Evolutionary conservation across 2,888 invertebrate species (phyloP).

Genomic region (Diabrotica balteata): DNA sequence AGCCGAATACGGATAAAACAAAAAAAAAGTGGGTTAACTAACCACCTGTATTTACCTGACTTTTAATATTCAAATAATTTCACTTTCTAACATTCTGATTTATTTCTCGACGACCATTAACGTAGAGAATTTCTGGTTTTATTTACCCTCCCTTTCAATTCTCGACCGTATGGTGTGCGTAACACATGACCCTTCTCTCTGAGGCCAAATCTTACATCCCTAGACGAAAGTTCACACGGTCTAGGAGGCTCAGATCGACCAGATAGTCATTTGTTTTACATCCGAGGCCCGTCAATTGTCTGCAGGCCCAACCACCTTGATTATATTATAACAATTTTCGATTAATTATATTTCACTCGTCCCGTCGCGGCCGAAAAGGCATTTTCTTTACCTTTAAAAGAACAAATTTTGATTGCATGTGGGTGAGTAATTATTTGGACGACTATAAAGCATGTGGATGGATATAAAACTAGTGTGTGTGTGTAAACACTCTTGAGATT

Average conservation of each 20-base stretch:
- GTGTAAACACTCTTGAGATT: slow-evolving; percentile 46
- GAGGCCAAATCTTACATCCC: slow-evolving; percentile 45
- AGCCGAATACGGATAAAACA: slow-evolving; percentile 23
- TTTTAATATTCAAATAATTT: slow-evolving; percentile 52
- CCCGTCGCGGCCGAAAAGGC: slow-evolving; percentile 9
- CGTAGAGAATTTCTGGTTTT: slow-evolving; percentile 32
- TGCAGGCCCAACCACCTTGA: slow-evolving; percentile 36
- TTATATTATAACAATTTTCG: slow-evolving; percentile 38
- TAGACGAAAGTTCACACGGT: slow-evolving; percentile 53
- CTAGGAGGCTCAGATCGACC: slow-evolving; percentile 49
- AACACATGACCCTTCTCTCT: slow-evolving; percentile 41
- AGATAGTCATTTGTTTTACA: slow-evolving; percentile 50
- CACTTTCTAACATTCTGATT: slow-evolving; percentile 50
- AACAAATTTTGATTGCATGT: slow-evolving; percentile 2
- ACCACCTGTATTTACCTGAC: slow-evolving; percentile 54
- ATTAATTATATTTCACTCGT: slow-evolving; percentile 34
- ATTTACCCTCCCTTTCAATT: slow-evolving; percentile 20
- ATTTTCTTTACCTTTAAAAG: slow-evolving; percentile 11
- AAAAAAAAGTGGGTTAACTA: slow-evolving; percentile 42
- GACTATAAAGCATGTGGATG: slow-evolving; percentile 40
- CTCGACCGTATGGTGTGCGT: slow-evolving; percentile 34
- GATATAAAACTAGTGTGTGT: slow-evolving; percentile 39
- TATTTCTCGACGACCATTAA: slow-evolving; percentile 35
- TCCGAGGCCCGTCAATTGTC: slow-evolving; percentile 38
- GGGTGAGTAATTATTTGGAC: slow-evolving; percentile 33